phyloP scores from a whole-genome alignment of 2,113 vertebrate species.

The Opisthocomus hoazin region DNA sequence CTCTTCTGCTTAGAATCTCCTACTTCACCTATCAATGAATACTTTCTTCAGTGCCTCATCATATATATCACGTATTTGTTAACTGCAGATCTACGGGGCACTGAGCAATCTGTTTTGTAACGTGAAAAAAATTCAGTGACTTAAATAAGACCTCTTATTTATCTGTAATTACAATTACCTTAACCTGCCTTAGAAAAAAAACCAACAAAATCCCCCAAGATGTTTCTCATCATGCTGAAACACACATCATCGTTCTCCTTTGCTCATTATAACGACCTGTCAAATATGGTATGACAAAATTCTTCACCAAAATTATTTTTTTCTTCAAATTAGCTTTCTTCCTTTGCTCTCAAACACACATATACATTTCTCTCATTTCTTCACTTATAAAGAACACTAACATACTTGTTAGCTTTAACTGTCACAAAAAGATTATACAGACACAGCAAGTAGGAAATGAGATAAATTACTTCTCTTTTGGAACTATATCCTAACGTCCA shows the following conservation, averaged over 20 bases:
- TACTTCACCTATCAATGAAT: background rate
- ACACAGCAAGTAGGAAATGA: background rate
- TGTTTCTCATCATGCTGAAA: background rate
- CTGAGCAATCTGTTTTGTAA: background rate
- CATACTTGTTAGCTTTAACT: background rate
- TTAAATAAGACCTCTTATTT: background rate
- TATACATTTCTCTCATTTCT: background rate
- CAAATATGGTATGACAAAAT: background rate
- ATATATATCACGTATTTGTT: background rate
- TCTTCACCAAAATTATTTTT: background rate
- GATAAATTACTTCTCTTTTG: background rate
- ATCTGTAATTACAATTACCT: background rate
- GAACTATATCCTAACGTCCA: background rate
- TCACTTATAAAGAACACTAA: background rate
- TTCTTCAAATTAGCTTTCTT: background rate
- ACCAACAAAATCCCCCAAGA: background rate
- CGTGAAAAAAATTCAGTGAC: background rate
- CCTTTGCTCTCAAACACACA: background rate
- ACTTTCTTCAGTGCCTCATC: background rate
- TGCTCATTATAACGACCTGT: background rate
- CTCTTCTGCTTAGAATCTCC: background rate
- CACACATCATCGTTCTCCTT: background rate
- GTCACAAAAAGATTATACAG: background rate
- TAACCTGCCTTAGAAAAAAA: background rate
- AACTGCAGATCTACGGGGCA: background rate